These are phyloP conservation scores for Anguilla megastoma DNA, from an alignment of 2,797 vertebrate genomes.

Conservation along the genomic window DNA sequence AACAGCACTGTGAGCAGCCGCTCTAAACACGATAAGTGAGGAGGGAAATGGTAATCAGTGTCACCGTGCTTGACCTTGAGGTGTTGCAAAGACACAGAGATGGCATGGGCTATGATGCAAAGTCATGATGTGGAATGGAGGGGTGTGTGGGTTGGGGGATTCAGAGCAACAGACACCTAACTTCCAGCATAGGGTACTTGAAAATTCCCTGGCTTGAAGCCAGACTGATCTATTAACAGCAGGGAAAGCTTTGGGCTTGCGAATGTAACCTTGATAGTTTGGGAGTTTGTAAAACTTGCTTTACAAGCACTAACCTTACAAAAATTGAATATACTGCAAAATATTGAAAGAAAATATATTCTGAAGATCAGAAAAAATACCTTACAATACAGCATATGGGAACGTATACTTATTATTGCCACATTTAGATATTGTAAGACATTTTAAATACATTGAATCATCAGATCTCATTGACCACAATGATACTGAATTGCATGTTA, in stretches of 20 bases:
- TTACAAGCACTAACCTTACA: background rate
- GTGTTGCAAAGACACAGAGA: slow-evolving; percentile 21
- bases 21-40: slow-evolving; percentile 11
- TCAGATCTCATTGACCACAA: too few relatives aligned
- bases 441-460: too few relatives aligned
- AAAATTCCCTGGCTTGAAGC: slow-evolving; percentile 16
- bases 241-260: background rate
- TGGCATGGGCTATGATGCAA: background rate
- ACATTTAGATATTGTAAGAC: background rate
- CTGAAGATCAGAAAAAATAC: background rate
- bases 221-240: slow-evolving; percentile 25
- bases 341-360: background rate
- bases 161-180: background rate
- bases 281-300: background rate
- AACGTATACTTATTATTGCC: background rate
- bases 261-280: background rate
- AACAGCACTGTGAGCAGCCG: background rate
- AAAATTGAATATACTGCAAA: background rate
- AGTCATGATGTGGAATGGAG: background rate
- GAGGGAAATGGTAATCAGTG: background rate
- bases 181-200: background rate
- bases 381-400: background rate
- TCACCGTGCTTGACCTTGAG: slow-evolving; percentile 34
- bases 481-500: too few relatives aligned
- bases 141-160: background rate